Conservation (phyloP, 2,113 vertebrate genomes). For the Ageneiosus marmoratus region DNA sequence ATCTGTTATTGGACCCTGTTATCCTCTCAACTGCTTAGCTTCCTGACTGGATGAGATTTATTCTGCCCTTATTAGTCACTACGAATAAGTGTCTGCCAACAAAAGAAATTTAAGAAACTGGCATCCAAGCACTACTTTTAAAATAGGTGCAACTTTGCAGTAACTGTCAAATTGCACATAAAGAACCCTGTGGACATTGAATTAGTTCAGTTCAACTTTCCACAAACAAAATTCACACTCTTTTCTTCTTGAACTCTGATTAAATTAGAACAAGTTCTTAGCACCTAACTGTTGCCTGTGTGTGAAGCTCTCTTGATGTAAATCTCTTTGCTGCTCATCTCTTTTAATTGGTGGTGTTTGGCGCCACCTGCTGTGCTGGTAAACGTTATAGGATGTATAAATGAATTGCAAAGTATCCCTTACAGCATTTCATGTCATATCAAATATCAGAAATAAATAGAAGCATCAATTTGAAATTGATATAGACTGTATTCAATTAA, state of each 20-base stretch:
- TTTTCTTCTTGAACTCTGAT: background rate
- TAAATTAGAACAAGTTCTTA: background rate
- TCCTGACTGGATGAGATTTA: background rate
- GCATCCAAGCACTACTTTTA: background rate
- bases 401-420: background rate
- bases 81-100: background rate
- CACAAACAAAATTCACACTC: background rate
- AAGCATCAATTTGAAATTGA: background rate
- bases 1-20: background rate
- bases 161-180: background rate
- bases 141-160: background rate
- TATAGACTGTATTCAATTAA: background rate
- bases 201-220: background rate
- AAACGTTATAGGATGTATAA: background rate
- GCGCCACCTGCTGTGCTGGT: constrained; percentile 39
- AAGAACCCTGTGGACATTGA: background rate
- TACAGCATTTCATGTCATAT: background rate
- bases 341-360: constrained; percentile 11
- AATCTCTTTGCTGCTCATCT: background rate
- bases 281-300: background rate
- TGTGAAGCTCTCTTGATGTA: background rate
- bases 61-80: background rate
- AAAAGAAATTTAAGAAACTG: background rate
- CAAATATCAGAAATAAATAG: background rate
- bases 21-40: background rate